Evolutionary conservation across 1,140 invertebrate genomes (phyloP), one percentile per base, ranked within the genome.

Genomic region (Globodera ellingtonae): DNA sequence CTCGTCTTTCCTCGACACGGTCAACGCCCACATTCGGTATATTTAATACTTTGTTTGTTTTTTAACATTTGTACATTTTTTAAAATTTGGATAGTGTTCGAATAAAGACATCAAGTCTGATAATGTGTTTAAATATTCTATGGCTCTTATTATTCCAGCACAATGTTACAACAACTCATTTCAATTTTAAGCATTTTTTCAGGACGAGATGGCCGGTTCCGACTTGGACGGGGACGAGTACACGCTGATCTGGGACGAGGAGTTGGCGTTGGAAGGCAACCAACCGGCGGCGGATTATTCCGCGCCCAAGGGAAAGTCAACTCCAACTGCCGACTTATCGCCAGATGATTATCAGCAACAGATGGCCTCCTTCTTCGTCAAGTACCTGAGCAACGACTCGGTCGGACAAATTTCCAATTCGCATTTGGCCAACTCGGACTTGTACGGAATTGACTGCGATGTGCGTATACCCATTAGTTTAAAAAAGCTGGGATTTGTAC

Each of bases 181-280:
- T 24, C 10, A 75, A 72, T 6, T 75, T 50, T 18, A 74, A 66
- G 18, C 6, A 18, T 18, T 66, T 76, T 76, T 59, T 44, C 50
- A 77, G 75, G 89, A 91, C 84, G 90, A 91, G 82, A 91, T 91
- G 90, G 89, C 90, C 47, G 89, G 83, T 24, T 89, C 88, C 8
- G 90, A 90, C 84, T 79, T 90, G 52, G 90, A 91, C 83, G 90
- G 90, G 18, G 90, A 90, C 81, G 89, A 90, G 74, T 90, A 90
- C 79, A 84, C 84, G 50, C 86, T 91, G 5, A 88, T 90, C 48
- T 90, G 89, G 87, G 85, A 90, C 72, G 69, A 80, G 13, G 80
- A 88, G 10, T 81, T 90, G 24, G 76, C 85, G 44, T 84, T 90
- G 24, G 79, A 81, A 50, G 44, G 67, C 10, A 91, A 86, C 71